A percentile compares a stretch with the other conserved stretches of the same genome.
These are phyloP conservation scores for Idaea biselata DNA, from an alignment of 2,888 invertebrate species.

Conservation along the genomic window DNA sequence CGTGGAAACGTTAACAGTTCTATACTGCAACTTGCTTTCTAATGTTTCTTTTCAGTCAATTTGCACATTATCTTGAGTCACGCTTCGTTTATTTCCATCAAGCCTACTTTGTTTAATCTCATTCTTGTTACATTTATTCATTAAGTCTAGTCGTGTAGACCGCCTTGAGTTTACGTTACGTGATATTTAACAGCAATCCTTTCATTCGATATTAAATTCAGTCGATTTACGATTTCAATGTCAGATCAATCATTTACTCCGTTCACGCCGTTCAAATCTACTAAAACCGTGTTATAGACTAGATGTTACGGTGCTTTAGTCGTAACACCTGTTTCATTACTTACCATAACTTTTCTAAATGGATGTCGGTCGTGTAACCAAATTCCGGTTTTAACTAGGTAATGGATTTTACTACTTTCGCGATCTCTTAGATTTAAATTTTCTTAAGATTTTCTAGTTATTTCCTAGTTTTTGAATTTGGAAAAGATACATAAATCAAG, in stretches of 20 bases:
- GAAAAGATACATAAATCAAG: constrained; percentile 27
- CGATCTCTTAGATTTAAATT: background rate
- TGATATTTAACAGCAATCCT: constrained; percentile 34
- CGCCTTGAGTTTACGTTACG: constrained; percentile 39
- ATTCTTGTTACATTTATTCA: constrained; percentile 38
- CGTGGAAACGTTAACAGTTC: constrained; percentile 13
- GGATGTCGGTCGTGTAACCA: constrained; percentile 17
- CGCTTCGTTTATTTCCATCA: constrained; percentile 53
- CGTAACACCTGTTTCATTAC: background rate
- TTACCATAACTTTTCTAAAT: constrained; percentile 23
- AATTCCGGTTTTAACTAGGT: constrained; percentile 22
- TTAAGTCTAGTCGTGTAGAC: constrained; percentile 34
- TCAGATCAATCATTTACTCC: constrained; percentile 24
- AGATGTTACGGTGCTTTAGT: background rate
- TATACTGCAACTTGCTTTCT: constrained; percentile 45
- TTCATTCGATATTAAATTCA: constrained; percentile 34
- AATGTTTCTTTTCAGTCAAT: constrained; percentile 47
- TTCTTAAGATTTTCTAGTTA: background rate
- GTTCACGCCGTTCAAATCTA: constrained; percentile 3
- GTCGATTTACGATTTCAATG: constrained; percentile 27
- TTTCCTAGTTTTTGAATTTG: constrained; percentile 27
- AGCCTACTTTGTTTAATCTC: constrained; percentile 46
- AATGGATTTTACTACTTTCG: constrained; percentile 8
- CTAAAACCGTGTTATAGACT: background rate
- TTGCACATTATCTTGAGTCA: constrained; percentile 57